These are phyloP conservation scores for Eublepharis macularius DNA, from an alignment of 2,113 vertebrate species.

Conservation along the genomic window DNA sequence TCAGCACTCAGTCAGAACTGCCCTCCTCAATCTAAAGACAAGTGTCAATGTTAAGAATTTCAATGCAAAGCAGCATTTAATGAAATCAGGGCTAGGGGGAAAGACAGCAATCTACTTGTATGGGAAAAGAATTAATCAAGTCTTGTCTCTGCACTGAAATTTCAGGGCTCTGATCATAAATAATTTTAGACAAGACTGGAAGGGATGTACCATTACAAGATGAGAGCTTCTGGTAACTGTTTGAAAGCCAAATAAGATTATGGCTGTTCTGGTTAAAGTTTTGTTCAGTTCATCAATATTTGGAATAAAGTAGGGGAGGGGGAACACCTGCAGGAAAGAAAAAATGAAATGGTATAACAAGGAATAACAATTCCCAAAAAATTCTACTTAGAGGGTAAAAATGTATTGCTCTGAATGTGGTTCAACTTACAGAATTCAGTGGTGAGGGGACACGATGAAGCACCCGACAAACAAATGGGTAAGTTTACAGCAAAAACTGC, in stretches of 20 bases:
- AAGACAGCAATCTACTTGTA: conserved; percentile 36
- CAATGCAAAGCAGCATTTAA: conserved; percentile 42
- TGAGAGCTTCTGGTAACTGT: conserved; percentile 3
- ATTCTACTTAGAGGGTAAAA: conserved; percentile 39
- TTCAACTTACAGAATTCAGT: conserved; percentile 49
- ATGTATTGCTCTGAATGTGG: conserved; percentile 48
- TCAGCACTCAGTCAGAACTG: conserved; percentile 32
- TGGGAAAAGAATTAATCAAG: conserved; percentile 18
- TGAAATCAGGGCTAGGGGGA: conserved; percentile 29
- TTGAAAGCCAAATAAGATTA: conserved; percentile 18
- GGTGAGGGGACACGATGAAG: conserved; percentile 44
- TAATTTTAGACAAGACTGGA: conserved; percentile 51
- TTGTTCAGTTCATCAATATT: conserved; percentile 28
- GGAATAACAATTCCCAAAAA: conserved; percentile 29
- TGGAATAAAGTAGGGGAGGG: conserved; percentile 45
- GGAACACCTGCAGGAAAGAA: conserved; percentile 28
- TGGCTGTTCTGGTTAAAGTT: conserved; percentile 32
- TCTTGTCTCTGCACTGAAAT: conserved; percentile 35
- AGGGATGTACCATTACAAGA: conserved; percentile 13
- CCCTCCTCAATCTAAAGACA: conserved; percentile 30
- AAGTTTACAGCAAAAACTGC: conserved; percentile 51
- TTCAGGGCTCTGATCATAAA: conserved; percentile 39
- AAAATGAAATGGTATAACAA: conserved; percentile 29
- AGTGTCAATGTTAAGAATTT: conserved; percentile 30
- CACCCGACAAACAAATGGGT: conserved; percentile 32